Percentiles rank a stretch among this genome's conserved stretches.
phyloP scores from a whole-genome alignment of 1,140 invertebrate species.

The Drosophila pseudoobscura region DNA sequence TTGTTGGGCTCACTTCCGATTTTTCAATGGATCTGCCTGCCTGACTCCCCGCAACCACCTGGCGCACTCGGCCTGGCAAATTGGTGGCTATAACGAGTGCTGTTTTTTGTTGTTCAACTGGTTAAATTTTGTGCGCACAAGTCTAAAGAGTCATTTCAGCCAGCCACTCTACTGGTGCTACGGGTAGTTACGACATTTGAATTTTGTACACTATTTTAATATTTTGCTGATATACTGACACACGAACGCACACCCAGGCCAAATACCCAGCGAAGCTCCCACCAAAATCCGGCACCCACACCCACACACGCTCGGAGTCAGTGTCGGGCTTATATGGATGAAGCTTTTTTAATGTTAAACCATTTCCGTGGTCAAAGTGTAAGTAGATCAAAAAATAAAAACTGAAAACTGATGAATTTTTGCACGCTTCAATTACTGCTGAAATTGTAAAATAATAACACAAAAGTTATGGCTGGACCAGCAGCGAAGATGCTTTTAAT shows the following conservation, averaged over 20 bases:
- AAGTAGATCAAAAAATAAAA: slow-evolving; percentile 20
- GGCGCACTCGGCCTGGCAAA: slow-evolving; percentile 7
- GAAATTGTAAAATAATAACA: slow-evolving; percentile 62
- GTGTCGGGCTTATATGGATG: neutral
- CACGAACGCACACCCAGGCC: neutral
- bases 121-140: slow-evolving; percentile 46
- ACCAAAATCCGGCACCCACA: neutral
- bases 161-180: slow-evolving; percentile 11
- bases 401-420: slow-evolving; percentile 46
- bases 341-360: slow-evolving; percentile 32
- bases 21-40: slow-evolving; percentile 35
- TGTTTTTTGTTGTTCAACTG: slow-evolving; percentile 39
- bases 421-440: slow-evolving; percentile 73
- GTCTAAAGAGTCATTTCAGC: slow-evolving; percentile 51
- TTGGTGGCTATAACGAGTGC: slow-evolving; percentile 30
- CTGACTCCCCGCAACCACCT: neutral
- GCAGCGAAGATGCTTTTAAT: slow-evolving; percentile 50
- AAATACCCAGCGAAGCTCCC: neutral
- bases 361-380: slow-evolving; percentile 56
- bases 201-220: slow-evolving; percentile 21
- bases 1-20: slow-evolving; percentile 65
- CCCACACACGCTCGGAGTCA: neutral
- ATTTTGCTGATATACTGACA: neutral
- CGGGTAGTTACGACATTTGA: slow-evolving; percentile 23
- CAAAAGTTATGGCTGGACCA: slow-evolving; percentile 35